Base-by-base conservation (phyloP, 2,888 invertebrate species). In the Scaptomyza cyrtandrae region DNA sequence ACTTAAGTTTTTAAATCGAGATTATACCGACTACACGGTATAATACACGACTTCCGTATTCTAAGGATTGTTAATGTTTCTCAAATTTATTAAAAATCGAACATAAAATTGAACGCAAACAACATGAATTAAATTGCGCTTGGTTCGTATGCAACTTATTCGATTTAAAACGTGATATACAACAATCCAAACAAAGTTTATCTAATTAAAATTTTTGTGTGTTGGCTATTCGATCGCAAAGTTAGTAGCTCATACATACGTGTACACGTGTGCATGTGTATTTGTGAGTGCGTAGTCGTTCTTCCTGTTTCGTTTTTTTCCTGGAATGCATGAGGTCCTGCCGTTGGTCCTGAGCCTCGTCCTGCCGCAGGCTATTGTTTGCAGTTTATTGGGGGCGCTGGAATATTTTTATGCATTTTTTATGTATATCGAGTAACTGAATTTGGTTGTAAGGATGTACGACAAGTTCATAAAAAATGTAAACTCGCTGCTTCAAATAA, bases 391-490 rank as follows among this genome's bases (percentile, higher is more conserved):
- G 7, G 37, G 37, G 45, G 49, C 33, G 61, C 11, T 39, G 44
- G 45, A 0, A 41, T 16, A 29, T 71, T 76, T 84, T 86, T 82
- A 86, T 82, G 80, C 80, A 76, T 78, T 80, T 83, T 83, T 83
- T 83, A 83, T 86, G 83, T 74, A 79, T 81, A 85, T 81, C 65
- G 75, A 75, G 71, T 69, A 74, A 58, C 82, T 78, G 75, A 69
- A 72, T 69, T 64, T 69, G 80, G 80, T 77, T 76, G 54, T 73
- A 48, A 50, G 61, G 74, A 49, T 82, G 75, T 70, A 72, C 80
- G 83, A 87, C 89, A 87, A 88, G 86, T 86, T 86, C 87, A 84
- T 84, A 85, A 84, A 84, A 84, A 86, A 87, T 82, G 67, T 81
- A 87, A 86, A 78, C 74, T 74, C 73, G 72, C 75, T 73, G 81